Evolutionary conservation across 1,140 invertebrate genomes (phyloP).

Genomic region (Zaprionus tsacasi): DNA sequence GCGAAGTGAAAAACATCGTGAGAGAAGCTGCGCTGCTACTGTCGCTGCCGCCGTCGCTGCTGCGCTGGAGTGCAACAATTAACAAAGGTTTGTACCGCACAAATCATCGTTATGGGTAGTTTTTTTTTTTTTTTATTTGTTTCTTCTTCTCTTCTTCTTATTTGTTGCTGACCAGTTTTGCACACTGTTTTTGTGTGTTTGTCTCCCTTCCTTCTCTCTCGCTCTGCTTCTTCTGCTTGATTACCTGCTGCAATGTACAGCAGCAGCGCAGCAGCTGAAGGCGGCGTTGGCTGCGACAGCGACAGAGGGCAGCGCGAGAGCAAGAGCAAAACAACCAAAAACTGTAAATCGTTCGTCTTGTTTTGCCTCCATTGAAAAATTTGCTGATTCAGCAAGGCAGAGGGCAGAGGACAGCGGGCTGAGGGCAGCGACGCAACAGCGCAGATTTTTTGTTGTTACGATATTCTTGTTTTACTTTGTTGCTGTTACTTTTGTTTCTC

Average conservation of each 20-base stretch:
- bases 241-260: slow-evolving; percentile 41
- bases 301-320: slow-evolving; percentile 32
- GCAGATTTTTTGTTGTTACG: slow-evolving; percentile 48
- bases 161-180: slow-evolving; percentile 46
- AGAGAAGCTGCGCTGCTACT: slow-evolving; percentile 18
- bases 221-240: slow-evolving; percentile 27
- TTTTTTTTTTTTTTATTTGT: not conserved
- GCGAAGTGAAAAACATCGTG: slow-evolving; percentile 18
- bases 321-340: slow-evolving; percentile 40
- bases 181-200: slow-evolving; percentile 39
- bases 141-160: slow-evolving; percentile 9
- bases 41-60: slow-evolving; percentile 21
- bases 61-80: slow-evolving; percentile 20
- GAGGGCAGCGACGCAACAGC: slow-evolving; percentile 28
- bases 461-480: slow-evolving; percentile 46
- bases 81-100: slow-evolving; percentile 42
- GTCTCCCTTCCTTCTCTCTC: slow-evolving; percentile 17
- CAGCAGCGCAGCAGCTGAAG: not conserved
- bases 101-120: slow-evolving; percentile 28
- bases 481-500: slow-evolving; percentile 29
- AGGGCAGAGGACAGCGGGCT: slow-evolving; percentile 10
- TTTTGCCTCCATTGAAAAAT: slow-evolving; percentile 65
- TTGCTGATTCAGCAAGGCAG: slow-evolving; percentile 58
- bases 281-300: slow-evolving; percentile 13
- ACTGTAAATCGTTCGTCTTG: slow-evolving; percentile 65